Evolutionary conservation across 1,140 invertebrate species (phyloP).

Genomic region (Tetramorium alpestre): DNA sequence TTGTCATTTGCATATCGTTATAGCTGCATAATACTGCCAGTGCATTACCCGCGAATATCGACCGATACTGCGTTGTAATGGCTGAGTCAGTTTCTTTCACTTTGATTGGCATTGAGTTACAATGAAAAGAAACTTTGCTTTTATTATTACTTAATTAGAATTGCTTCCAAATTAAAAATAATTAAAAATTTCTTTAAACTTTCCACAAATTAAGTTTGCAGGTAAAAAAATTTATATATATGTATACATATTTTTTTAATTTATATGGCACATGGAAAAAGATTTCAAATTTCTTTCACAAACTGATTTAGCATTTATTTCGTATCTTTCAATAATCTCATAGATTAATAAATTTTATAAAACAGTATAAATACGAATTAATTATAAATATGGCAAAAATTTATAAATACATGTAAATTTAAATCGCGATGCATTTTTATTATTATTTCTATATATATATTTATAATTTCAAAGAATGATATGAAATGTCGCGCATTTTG

Average conservation of each 20-base stretch:
- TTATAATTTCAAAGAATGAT: not conserved
- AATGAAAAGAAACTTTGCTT: constrained; percentile 7
- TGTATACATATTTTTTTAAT: not conserved
- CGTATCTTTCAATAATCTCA: not conserved
- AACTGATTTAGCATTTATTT: not conserved
- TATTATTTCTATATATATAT: not conserved
- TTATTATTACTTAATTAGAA: not conserved
- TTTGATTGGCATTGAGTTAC: not conserved
- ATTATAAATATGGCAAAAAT: not conserved
- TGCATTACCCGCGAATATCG: constrained; percentile 11
- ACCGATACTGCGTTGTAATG: not conserved
- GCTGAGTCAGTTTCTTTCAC: not conserved
- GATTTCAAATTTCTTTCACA: not conserved
- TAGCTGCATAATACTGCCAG: not conserved
- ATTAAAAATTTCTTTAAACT: not conserved
- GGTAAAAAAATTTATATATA: not conserved
- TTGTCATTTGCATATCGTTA: not conserved
- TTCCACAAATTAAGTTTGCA: not conserved
- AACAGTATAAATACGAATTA: not conserved
- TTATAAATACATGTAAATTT: not conserved
- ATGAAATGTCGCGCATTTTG: not conserved
- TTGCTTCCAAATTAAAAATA: not conserved
- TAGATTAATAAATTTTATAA: not conserved
- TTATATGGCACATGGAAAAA: not conserved
- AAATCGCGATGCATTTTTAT: not conserved